Conservation (phyloP, 2,113 vertebrate species). For the Strix uralensis region DNA sequence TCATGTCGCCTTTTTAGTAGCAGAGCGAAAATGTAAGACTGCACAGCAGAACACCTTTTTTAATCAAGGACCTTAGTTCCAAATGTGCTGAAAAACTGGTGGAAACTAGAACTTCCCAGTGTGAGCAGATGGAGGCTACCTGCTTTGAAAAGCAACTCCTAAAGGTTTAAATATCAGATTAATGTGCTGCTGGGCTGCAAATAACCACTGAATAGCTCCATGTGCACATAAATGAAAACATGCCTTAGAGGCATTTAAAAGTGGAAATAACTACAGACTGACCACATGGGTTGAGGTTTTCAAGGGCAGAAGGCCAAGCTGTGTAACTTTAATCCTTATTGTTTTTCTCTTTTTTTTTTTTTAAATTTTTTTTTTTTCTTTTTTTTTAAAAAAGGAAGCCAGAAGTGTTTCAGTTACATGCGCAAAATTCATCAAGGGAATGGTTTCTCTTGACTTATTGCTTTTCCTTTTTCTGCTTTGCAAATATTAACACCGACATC, state of each 20-base stretch:
- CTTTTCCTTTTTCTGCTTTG: not conserved
- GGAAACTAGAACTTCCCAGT: not conserved
- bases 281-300: rapidly evolving
- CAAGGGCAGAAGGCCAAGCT: not conserved
- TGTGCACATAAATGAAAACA: not conserved
- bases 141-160: not conserved
- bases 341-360: not conserved
- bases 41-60: not conserved
- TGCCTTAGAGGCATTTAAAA: not conserved
- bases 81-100: not conserved
- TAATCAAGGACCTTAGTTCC: not conserved
- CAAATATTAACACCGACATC: not conserved
- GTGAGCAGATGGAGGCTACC: not conserved
- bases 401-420: not conserved
- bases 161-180: not conserved
- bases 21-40: not conserved
- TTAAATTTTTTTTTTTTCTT: too few relatives aligned
- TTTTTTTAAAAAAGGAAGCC: not conserved
- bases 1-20: not conserved
- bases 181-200: not conserved
- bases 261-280: not conserved
- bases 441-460: not conserved
- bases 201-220: not conserved
- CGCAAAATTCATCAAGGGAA: not conserved
- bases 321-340: not conserved